Evolutionary conservation across 2,113 vertebrate genomes (phyloP).

Genomic region (Tachycineta bicolor): DNA sequence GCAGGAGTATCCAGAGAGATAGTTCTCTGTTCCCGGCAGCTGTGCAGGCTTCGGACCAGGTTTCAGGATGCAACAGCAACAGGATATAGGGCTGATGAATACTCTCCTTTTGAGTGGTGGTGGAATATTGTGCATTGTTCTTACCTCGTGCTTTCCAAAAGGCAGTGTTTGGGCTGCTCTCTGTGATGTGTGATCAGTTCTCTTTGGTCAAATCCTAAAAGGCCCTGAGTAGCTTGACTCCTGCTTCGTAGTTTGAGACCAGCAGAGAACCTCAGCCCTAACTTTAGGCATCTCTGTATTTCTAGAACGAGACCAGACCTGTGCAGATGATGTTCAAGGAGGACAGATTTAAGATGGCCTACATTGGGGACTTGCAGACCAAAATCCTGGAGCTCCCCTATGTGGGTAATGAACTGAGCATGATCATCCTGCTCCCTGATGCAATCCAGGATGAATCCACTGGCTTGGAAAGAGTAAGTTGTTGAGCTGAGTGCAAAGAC

Average conservation of each 20-base stretch:
- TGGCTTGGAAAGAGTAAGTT: conserved; percentile 82
- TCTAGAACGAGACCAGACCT: conserved; percentile 74
- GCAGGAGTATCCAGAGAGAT: too few species aligned
- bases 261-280: too few species aligned
- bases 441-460: conserved; percentile 75
- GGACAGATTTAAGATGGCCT: conserved; percentile 64
- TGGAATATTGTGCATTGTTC: too few species aligned
- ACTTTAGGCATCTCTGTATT: background rate
- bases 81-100: too few species aligned
- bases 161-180: too few species aligned
- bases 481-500: background rate
- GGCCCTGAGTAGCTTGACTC: background rate
- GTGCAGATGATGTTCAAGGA: conserved; percentile 87
- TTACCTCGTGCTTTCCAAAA: too few species aligned
- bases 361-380: conserved; percentile 68
- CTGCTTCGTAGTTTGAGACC: accelerated
- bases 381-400: conserved; percentile 90
- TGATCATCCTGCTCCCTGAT: conserved; percentile 87
- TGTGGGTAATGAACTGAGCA: conserved; percentile 80
- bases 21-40: too few species aligned
- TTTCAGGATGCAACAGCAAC: too few species aligned
- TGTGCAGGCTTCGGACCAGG: too few species aligned
- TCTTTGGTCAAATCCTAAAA: background rate
- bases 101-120: too few species aligned
- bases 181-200: background rate